A percentile compares a stretch with the other conserved stretches of the same genome.
These are phyloP conservation scores for Leguminivora glycinivorella DNA, from an alignment of 1,140 invertebrate genomes.

Conservation along the genomic window DNA sequence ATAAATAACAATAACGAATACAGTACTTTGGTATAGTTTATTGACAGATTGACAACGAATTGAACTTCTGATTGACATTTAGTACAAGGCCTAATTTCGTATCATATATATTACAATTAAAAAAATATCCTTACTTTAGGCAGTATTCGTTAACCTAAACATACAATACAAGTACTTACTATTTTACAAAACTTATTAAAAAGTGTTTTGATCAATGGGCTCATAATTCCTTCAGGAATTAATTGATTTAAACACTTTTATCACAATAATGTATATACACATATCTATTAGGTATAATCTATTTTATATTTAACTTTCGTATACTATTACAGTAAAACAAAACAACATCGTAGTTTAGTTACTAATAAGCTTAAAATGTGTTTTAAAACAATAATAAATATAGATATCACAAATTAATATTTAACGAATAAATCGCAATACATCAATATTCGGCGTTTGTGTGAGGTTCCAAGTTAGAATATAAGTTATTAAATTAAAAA, in stretches of 20 bases:
- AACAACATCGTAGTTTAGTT: slow-evolving; percentile 3
- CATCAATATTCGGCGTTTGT: no score
- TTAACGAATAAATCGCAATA: no score
- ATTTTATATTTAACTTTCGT: slow-evolving; percentile 35
- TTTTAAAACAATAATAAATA: no score
- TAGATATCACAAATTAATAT: no score
- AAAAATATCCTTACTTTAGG: slow-evolving; percentile 30
- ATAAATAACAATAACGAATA: neutral
- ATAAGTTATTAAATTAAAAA: no score
- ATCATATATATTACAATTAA: slow-evolving; percentile 42
- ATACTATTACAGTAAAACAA: neutral
- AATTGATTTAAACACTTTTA: slow-evolving; percentile 62
- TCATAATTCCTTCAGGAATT: slow-evolving; percentile 55
- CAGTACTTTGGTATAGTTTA: slow-evolving; percentile 56
- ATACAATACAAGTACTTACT: slow-evolving; percentile 28
- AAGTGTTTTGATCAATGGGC: slow-evolving; percentile 66
- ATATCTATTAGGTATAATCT: slow-evolving; percentile 17
- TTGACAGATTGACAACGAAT: slow-evolving; percentile 55
- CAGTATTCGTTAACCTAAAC: slow-evolving; percentile 1
- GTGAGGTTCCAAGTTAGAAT: no score
- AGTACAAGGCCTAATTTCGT: slow-evolving; percentile 39
- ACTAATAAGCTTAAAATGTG: neutral
- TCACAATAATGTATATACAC: slow-evolving; percentile 28
- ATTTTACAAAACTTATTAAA: slow-evolving; percentile 45
- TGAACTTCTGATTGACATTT: slow-evolving; percentile 50